phyloP scores from a whole-genome alignment of 53 echinoderm and acorn worm species.

The Patiria pectinifera region DNA sequence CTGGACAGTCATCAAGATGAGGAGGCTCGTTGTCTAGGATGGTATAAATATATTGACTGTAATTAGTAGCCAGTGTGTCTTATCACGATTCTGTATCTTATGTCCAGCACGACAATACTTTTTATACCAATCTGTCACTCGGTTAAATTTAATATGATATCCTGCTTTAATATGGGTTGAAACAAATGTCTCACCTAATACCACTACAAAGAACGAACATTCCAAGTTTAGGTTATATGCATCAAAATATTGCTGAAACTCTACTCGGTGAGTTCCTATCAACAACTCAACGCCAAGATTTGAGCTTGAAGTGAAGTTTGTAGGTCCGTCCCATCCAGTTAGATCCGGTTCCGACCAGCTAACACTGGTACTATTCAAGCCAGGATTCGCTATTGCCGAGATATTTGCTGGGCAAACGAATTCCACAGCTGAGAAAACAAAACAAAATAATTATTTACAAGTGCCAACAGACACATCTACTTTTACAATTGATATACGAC shows the following conservation, averaged over 20 bases:
- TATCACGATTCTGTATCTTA: neutral
- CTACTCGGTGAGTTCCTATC: neutral
- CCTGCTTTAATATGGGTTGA: too few relatives aligned
- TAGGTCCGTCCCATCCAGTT: constrained; percentile 19
- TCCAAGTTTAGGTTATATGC: too few relatives aligned
- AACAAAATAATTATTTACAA: neutral
- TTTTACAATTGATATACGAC: too few relatives aligned
- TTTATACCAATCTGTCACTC: too few relatives aligned
- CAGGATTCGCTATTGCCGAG: neutral
- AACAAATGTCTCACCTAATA: too few relatives aligned
- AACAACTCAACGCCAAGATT: neutral
- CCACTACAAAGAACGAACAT: too few relatives aligned
- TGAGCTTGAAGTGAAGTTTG: constrained; percentile 28
- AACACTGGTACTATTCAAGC: neutral
- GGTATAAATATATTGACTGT: neutral
- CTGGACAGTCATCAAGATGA: neutral
- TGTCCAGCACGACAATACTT: neutral
- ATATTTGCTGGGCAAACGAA: constrained; percentile 1
- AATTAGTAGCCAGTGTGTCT: neutral
- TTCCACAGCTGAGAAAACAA: neutral
- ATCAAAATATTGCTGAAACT: too few relatives aligned
- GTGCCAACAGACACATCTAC: too few relatives aligned
- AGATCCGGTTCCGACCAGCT: constrained; percentile 38
- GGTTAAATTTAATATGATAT: too few relatives aligned
- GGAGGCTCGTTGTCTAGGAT: constrained; percentile 34